Conservation (phyloP, 2,797 vertebrate species). For the Siniperca obscura region DNA sequence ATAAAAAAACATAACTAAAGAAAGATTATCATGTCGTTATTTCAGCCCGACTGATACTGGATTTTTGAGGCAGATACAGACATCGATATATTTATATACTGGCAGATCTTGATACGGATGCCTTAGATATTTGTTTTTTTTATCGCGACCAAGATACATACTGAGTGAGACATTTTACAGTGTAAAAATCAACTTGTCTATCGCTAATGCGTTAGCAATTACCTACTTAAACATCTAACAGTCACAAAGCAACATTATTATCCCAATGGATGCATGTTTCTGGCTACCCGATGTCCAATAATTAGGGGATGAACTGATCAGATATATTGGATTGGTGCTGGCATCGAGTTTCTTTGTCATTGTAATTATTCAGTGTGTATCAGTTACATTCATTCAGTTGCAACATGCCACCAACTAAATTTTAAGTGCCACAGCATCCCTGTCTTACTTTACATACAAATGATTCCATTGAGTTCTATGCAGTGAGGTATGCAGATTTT, state of each 20-base stretch:
- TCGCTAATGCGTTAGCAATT: background rate
- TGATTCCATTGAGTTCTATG: no score
- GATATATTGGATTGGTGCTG: no score
- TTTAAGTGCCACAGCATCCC: background rate
- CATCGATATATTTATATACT: background rate
- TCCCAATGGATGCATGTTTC: background rate
- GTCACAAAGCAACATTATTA: background rate
- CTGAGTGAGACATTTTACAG: no score
- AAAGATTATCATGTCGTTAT: background rate
- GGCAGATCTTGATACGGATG: no score
- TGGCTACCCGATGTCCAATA: no score
- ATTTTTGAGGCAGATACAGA: background rate
- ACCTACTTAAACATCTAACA: background rate
- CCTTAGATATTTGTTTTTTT: no score
- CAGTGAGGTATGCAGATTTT: no score
- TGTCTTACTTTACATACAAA: background rate
- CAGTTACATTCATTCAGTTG: background rate
- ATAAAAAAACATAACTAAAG: background rate
- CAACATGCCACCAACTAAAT: background rate
- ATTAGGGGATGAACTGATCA: background rate
- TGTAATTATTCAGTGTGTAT: background rate
- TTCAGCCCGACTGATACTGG: background rate
- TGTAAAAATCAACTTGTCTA: no score
- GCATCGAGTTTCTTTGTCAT: background rate
- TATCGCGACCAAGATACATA: no score